phyloP scores from a whole-genome alignment of 1,140 invertebrate genomes.

The Reticulitermes speratus region DNA sequence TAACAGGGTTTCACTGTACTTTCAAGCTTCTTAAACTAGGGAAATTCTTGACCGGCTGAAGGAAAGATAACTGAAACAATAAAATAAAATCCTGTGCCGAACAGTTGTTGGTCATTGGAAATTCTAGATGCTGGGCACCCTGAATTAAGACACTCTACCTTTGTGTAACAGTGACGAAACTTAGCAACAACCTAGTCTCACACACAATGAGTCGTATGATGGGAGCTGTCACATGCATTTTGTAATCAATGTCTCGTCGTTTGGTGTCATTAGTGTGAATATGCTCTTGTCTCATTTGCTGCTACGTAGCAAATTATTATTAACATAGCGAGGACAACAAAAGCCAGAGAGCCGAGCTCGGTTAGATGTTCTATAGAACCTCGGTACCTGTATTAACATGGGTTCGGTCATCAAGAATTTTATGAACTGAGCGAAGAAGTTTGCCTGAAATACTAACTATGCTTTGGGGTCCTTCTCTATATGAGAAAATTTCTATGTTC shows the following conservation, averaged over 20 bases:
- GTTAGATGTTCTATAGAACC: background rate
- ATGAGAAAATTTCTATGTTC: too few relatives aligned
- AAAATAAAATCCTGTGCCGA: too few relatives aligned
- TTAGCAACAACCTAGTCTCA: background rate
- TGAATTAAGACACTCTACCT: background rate
- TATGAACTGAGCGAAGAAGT: background rate
- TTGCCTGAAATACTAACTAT: background rate
- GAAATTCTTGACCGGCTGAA: too few relatives aligned
- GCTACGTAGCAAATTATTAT: slow-evolving; percentile 5
- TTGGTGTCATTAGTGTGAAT: slow-evolving; percentile 2
- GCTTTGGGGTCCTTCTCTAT: background rate
- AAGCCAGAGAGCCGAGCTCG: background rate
- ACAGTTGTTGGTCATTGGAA: too few relatives aligned
- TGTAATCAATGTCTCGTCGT: slow-evolving; percentile 6
- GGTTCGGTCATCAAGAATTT: background rate
- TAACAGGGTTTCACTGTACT: too few relatives aligned
- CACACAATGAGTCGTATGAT: background rate
- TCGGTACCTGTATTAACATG: background rate
- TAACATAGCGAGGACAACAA: background rate
- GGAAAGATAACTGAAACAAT: too few relatives aligned
- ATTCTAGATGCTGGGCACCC: background rate
- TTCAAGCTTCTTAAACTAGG: too few relatives aligned
- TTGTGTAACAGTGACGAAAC: slow-evolving; percentile 6
- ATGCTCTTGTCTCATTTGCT: background rate
- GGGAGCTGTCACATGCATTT: background rate